Evolutionary conservation across 2,797 vertebrate species (phyloP).

Genomic region (Helostoma temminkii): DNA sequence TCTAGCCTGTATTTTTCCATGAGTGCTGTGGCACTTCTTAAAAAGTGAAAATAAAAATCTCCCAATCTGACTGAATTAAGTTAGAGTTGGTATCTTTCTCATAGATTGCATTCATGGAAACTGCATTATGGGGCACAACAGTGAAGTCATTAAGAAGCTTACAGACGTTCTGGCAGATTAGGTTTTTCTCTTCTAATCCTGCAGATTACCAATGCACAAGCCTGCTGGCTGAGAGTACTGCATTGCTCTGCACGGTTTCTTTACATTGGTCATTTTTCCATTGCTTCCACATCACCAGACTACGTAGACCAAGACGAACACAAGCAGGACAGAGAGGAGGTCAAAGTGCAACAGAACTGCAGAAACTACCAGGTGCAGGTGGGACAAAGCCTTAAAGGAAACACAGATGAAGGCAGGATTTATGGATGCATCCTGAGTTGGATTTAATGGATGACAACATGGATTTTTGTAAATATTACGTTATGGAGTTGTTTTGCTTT

Average conservation of each 20-base stretch:
- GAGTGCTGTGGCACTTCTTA: conserved; percentile 1
- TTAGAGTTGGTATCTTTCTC: conserved; percentile 52
- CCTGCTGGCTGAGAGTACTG: conserved; percentile 75
- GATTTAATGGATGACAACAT: conserved; percentile 61
- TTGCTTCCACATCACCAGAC: conserved; percentile 35
- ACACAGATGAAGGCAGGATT: conserved; percentile 50
- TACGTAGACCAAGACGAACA: conserved; percentile 32
- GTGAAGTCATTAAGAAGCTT: conserved; percentile 88
- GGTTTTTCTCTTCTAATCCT: conserved; percentile 88
- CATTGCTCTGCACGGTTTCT: conserved; percentile 65
- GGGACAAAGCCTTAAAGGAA: conserved; percentile 16
- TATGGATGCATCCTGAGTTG: conserved; percentile 50
- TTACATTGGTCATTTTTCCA: conserved; percentile 77
- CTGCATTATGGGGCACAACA: conserved; percentile 71
- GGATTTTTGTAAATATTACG: conserved; percentile 62
- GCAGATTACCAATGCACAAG: conserved; percentile 82
- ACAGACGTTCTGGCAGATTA: conserved; percentile 85
- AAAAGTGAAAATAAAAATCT: conserved; percentile 48
- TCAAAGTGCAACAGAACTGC: conserved; percentile 53
- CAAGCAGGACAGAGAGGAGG: conserved; percentile 31
- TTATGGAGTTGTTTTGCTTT: conserved; percentile 46
- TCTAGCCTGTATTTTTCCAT: background rate
- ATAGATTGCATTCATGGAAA: conserved; percentile 76
- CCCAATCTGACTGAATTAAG: conserved; percentile 30
- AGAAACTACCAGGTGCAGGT: conserved; percentile 15